phyloP scores from a whole-genome alignment of 2,797 vertebrate species.

The Yasuhikotakia modesta region DNA sequence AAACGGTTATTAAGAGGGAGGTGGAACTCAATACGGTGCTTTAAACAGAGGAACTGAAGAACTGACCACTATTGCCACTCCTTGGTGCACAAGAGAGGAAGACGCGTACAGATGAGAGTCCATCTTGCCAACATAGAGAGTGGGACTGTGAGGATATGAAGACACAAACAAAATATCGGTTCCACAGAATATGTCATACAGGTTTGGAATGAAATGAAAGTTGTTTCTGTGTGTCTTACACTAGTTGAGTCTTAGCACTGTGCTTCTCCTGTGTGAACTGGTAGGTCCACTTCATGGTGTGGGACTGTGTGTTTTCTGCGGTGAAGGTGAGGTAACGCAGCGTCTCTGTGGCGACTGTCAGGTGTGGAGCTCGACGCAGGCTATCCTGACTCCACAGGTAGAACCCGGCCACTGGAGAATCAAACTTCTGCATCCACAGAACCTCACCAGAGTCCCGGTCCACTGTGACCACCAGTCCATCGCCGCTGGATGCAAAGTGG shows the following conservation, averaged over 20 bases:
- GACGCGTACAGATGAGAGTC: constrained; percentile 88
- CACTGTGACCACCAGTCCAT: constrained; percentile 90
- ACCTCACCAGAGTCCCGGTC: constrained; percentile 87
- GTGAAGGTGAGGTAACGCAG: constrained; percentile 92
- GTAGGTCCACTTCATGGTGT: constrained; percentile 83
- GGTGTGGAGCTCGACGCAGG: constrained; percentile 85
- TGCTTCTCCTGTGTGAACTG: constrained; percentile 82
- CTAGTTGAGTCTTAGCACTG: constrained; percentile 82
- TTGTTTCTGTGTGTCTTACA: constrained; percentile 74
- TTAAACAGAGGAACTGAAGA: neutral
- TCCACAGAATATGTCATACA: too few species aligned
- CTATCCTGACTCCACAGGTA: constrained; percentile 92
- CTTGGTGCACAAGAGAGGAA: constrained; percentile 87
- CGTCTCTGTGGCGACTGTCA: constrained; percentile 91
- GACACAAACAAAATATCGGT: constrained; percentile 19
- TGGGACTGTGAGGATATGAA: constrained; percentile 76
- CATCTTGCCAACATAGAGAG: constrained; percentile 91
- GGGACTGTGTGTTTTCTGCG: constrained; percentile 79
- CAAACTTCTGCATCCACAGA: constrained; percentile 93
- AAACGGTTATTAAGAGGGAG: constrained; percentile 21
- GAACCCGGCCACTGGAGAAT: constrained; percentile 87
- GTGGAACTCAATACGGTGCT: neutral
- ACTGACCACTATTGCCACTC: constrained; percentile 91
- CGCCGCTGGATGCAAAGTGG: constrained; percentile 89
- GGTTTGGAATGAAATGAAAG: too few species aligned